These are phyloP conservation scores for Lycia hirtaria DNA, from an alignment of 2,888 invertebrate species.

Conservation along the genomic window DNA sequence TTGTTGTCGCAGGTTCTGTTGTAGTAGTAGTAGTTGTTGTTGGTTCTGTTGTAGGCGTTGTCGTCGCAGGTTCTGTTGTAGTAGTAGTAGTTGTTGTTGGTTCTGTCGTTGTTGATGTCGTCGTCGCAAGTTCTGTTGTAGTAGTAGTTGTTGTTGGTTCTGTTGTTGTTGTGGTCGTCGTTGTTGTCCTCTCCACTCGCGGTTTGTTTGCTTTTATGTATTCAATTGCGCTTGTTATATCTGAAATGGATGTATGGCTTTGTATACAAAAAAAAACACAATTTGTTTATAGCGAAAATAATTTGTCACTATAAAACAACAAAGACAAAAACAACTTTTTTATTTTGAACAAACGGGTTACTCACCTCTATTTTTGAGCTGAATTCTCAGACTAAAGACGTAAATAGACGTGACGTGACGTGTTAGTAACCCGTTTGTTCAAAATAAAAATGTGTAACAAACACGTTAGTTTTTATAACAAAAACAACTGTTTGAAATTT, in stretches of 20 bases:
- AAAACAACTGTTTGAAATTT: no score
- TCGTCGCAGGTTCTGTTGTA: constrained; percentile 12
- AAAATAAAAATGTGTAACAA: no score
- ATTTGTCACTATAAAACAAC: no score
- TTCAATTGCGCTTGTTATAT: constrained; percentile 54
- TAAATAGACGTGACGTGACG: no score
- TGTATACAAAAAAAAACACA: no score
- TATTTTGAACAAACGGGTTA: no score
- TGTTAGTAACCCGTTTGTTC: no score
- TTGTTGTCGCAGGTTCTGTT: constrained; percentile 11
- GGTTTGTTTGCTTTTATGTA: constrained; percentile 51
- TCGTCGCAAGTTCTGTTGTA: constrained; percentile 6
- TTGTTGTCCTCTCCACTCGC: constrained; percentile 35
- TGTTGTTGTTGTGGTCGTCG: constrained; percentile 32
- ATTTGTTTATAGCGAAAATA: no score
- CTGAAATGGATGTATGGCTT: constrained; percentile 59
- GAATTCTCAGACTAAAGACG: no score
- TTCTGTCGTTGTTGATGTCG: constrained; percentile 5
- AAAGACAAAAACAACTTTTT: no score
- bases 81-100: constrained; percentile 10
- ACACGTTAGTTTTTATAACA: no score
- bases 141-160: constrained; percentile 18
- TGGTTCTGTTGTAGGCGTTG: constrained; percentile 18
- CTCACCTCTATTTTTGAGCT: no score
- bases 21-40: constrained; percentile 17